Evolutionary conservation across 2,113 vertebrate species (phyloP).

Genomic region (Pedetes capensis): DNA sequence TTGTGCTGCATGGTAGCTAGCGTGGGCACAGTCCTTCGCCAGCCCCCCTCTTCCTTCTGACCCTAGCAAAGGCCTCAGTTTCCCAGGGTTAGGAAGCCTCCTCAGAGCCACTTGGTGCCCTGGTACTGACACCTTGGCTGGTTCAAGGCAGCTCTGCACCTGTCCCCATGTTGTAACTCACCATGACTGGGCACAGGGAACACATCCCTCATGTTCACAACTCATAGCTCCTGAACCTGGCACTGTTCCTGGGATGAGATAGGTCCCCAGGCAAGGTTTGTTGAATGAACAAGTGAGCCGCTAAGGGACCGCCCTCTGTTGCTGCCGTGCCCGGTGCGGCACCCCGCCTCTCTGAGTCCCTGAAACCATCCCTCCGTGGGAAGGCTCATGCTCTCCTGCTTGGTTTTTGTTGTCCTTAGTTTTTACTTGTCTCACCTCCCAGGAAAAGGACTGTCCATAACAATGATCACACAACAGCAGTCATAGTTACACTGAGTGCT

Average conservation of each 20-base stretch:
- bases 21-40: not conserved
- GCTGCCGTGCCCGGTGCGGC: too few relatives aligned
- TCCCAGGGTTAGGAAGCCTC: not conserved
- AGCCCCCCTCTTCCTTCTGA: not conserved
- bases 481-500: not conserved
- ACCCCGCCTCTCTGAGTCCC: too few relatives aligned
- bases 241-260: not conserved
- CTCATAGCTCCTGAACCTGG: not conserved
- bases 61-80: accelerated
- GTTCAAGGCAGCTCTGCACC: not conserved
- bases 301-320: too few relatives aligned
- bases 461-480: not conserved
- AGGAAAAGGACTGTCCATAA: not conserved
- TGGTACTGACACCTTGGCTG: accelerated
- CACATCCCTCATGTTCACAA: not conserved
- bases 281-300: not conserved
- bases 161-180: not conserved
- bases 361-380: not conserved
- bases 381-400: not conserved
- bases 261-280: not conserved
- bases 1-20: not conserved
- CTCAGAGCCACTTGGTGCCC: not conserved
- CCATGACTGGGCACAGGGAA: too few relatives aligned
- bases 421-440: not conserved
- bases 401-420: not conserved